Evolutionary conservation across 2,797 vertebrate species (phyloP).

Genomic region (Ctenopoma kingsleyae): DNA sequence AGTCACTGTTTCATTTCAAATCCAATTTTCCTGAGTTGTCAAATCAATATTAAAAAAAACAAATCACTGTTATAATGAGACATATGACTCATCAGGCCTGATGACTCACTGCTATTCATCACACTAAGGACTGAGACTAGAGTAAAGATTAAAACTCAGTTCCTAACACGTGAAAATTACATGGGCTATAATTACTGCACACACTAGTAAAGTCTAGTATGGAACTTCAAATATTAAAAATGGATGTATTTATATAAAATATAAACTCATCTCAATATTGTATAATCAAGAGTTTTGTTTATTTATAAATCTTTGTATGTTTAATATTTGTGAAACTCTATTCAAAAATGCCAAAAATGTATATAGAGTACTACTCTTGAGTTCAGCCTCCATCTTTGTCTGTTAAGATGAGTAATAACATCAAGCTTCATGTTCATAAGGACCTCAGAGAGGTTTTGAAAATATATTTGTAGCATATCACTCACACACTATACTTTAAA

Average conservation of each 20-base stretch:
- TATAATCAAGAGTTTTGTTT: background rate
- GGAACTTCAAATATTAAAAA: background rate
- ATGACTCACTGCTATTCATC: constrained; percentile 17
- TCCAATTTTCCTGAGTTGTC: constrained; percentile 3
- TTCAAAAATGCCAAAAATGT: background rate
- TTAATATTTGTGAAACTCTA: too few species aligned
- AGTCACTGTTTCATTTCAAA: constrained; percentile 4
- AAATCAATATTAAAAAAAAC: constrained; percentile 16
- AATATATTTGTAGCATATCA: background rate
- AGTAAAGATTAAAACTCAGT: background rate
- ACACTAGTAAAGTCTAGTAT: background rate
- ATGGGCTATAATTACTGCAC: background rate
- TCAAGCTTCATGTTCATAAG: background rate
- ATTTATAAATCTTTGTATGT: background rate
- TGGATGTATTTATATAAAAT: too few species aligned
- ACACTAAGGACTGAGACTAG: background rate
- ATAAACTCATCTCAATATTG: background rate
- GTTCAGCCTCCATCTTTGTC: background rate
- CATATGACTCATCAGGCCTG: background rate
- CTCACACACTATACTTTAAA: too few species aligned
- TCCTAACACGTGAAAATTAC: background rate
- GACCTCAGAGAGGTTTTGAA: background rate
- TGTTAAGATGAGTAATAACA: constrained; percentile 4
- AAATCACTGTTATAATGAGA: constrained; percentile 11
- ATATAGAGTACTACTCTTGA: background rate